These are phyloP conservation scores for Chirona hameri DNA, from an alignment of 2,888 invertebrate genomes.

Conservation along the genomic window DNA sequence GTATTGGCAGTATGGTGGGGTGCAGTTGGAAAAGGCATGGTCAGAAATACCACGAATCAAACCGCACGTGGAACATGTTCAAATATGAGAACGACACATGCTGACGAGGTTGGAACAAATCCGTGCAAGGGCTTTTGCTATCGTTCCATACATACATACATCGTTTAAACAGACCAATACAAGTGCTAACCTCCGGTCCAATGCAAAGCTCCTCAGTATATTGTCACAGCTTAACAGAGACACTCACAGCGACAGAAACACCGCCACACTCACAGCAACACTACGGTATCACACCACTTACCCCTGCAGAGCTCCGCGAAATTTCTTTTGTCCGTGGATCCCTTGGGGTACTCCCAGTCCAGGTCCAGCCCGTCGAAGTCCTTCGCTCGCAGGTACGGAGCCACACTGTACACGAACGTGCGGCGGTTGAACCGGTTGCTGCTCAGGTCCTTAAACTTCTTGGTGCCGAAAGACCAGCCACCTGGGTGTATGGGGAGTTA, in stretches of 20 bases:
- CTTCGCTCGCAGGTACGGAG: slow-evolving; percentile 80
- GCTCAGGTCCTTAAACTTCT: slow-evolving; percentile 92
- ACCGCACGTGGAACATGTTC: too few relatives aligned
- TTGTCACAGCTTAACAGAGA: too few relatives aligned
- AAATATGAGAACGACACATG: too few relatives aligned
- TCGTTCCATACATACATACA: not conserved
- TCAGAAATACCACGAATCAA: too few relatives aligned
- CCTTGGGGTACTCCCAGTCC: slow-evolving; percentile 92
- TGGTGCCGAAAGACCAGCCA: slow-evolving; percentile 96
- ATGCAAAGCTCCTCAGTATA: not conserved
- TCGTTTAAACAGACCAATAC: not conserved
- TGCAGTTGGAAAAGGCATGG: too few relatives aligned
- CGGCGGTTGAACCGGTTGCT: slow-evolving; percentile 79
- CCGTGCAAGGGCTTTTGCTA: too few relatives aligned
- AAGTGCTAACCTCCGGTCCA: not conserved
- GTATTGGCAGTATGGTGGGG: too few relatives aligned
- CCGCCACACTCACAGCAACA: too few relatives aligned
- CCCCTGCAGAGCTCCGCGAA: slow-evolving; percentile 81
- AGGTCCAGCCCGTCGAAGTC: slow-evolving; percentile 84
- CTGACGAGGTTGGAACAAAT: too few relatives aligned
- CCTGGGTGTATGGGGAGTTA: slow-evolving; percentile 52
- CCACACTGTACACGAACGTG: slow-evolving; percentile 90
- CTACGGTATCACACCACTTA: slow-evolving; percentile 46
- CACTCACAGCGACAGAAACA: too few relatives aligned
- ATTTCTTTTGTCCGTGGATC: slow-evolving; percentile 87